Conservation (phyloP, 2,113 vertebrate genomes). For the Dipodomys merriami region DNA sequence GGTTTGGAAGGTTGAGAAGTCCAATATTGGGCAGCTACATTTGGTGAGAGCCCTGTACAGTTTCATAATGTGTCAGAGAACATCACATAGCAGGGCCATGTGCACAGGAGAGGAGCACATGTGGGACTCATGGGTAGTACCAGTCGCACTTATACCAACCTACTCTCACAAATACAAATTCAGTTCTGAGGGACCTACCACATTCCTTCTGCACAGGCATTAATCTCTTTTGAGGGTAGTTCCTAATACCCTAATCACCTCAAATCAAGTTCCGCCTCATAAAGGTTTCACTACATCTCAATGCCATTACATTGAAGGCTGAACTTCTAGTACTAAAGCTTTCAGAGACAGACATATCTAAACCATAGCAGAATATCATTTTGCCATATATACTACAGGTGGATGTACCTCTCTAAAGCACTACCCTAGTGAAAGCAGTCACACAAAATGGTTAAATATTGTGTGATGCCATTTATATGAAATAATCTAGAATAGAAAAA, state of each 20-base stretch:
- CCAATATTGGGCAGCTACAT: background rate
- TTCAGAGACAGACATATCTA: background rate
- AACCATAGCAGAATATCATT: background rate
- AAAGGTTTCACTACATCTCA: background rate
- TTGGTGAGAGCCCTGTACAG: background rate
- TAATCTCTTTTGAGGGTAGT: background rate
- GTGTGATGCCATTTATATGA: slow-evolving; percentile 25
- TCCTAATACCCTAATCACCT: background rate
- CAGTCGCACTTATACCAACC: background rate
- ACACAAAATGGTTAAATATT: slow-evolving; percentile 12
- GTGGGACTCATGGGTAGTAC: background rate
- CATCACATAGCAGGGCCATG: background rate
- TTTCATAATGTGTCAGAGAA: background rate
- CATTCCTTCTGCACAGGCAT: background rate
- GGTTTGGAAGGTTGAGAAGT: background rate
- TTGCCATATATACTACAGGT: background rate
- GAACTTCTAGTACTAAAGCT: background rate
- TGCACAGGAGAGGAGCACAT: background rate
- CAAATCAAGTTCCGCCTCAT: background rate
- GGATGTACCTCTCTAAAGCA: background rate
- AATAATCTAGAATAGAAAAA: slow-evolving; percentile 24
- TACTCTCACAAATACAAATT: background rate
- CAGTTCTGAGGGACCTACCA: background rate
- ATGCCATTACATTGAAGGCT: background rate
- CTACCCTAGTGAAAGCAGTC: slow-evolving; percentile 18